Base-by-base conservation (phyloP, 2,888 invertebrate species). In the Tanypteryx hageni region DNA sequence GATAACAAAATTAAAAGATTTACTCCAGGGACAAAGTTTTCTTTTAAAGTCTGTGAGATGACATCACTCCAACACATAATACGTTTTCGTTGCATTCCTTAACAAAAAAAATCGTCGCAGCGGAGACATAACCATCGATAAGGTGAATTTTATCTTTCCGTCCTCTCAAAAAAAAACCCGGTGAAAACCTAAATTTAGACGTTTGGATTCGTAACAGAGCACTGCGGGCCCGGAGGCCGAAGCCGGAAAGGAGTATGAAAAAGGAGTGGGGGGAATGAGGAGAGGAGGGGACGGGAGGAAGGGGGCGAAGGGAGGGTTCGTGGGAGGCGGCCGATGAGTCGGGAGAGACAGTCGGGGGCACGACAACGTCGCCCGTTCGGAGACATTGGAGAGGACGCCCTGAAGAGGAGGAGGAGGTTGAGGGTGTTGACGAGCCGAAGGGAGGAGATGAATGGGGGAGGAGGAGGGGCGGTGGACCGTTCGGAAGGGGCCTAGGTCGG, bases 371-470 rank as follows among this genome's bases (percentile, higher is more conserved):
- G 76, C 44, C 44, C 44, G 44, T 5, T 10, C 76, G 76, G 76
- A 76, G 76, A 76, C 76, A 76, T 76, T 27, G 18, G 22, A 68
- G 68, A 64, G n/a, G 68, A 68, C n/a, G n/a, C n/a, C 68, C 68
- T 68, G 68, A 68, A 68, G 86, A 61, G 61, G 18, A 58, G 58
- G 27, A 27, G 86, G 59, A 86, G 86, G 61, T 83, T 83, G 22
- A 16, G 64, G 16, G 64, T 64, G 64, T 18, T 76, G 27, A 27
- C 27, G 44, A 44, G 5, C n/a, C 56, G 83, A 83, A 83, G 14
- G n/a, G 64, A 64, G 89, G 64, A 13, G 31, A 64, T 61, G 61
- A 44, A 85, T 22, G 58, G n/a, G 18, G 16, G 22, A 11, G 58
- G 56, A 22, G 18, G 58, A 18, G 57, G 57, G 58, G 57, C 16